phyloP scores from a whole-genome alignment of 2,888 invertebrate genomes.

The Spilarctia lutea region DNA sequence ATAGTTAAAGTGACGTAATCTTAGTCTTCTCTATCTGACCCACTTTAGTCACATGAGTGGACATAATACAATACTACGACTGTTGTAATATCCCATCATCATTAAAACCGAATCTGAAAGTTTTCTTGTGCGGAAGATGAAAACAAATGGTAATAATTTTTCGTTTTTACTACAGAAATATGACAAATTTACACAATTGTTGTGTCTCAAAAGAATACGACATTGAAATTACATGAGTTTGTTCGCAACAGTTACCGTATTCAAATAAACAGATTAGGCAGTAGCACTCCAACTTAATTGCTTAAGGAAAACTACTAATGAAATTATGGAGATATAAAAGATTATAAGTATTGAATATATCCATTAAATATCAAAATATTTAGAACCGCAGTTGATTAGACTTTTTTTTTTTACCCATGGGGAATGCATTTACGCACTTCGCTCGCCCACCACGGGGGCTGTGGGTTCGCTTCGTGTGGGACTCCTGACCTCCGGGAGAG shows the following conservation, averaged over 20 bases:
- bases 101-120: not conserved
- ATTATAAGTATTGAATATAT: too few relatives aligned
- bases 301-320: not conserved
- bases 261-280: not conserved
- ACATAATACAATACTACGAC: not conserved
- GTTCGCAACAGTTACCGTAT: not conserved
- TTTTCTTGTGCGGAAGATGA: not conserved
- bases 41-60: not conserved
- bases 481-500: too few relatives aligned
- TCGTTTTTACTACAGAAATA: not conserved
- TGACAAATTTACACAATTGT: not conserved
- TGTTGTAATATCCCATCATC: slow-evolving; percentile 11
- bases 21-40: slow-evolving; percentile 9
- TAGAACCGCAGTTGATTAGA: not conserved
- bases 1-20: slow-evolving; percentile 5
- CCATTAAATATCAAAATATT: not conserved
- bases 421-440: too few relatives aligned
- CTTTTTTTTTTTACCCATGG: too few relatives aligned
- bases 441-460: too few relatives aligned
- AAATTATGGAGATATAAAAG: not conserved
- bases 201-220: not conserved
- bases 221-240: not conserved
- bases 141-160: not conserved
- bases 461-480: too few relatives aligned
- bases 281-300: not conserved